These are phyloP conservation scores for Syngnathus rostellatus DNA, from an alignment of 2,797 vertebrate genomes.

Conservation along the genomic window DNA sequence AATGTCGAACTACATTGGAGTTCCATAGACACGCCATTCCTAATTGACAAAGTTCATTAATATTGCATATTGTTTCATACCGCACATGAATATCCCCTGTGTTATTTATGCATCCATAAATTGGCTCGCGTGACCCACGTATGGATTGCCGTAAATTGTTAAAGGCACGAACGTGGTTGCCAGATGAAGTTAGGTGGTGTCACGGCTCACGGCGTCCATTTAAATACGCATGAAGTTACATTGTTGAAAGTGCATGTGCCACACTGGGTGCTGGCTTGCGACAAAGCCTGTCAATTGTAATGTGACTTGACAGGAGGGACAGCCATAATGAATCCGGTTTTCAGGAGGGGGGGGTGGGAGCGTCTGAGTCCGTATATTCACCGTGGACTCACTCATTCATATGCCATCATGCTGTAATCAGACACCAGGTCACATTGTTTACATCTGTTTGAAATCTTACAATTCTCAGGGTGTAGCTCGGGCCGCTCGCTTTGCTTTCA, in stretches of 20 bases:
- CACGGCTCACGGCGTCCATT: constrained; percentile 6
- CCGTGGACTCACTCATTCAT: constrained; percentile 49
- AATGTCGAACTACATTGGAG: not conserved
- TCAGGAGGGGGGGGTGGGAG: constrained; percentile 20
- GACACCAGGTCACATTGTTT: constrained; percentile 39
- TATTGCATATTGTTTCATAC: constrained; percentile 39
- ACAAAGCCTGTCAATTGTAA: constrained; percentile 30
- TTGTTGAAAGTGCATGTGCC: constrained; percentile 26
- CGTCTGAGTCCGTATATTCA: constrained; percentile 36
- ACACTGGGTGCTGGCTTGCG: constrained; percentile 16
- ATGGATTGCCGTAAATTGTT: not conserved
- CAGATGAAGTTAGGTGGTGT: constrained; percentile 4
- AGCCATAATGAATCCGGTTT: constrained; percentile 47
- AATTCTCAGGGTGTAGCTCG: not conserved
- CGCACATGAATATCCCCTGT: constrained; percentile 19
- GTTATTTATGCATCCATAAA: constrained; percentile 15
- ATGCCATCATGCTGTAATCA: constrained; percentile 50
- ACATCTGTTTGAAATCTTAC: constrained; percentile 45
- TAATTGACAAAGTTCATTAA: constrained; percentile 47
- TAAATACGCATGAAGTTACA: constrained; percentile 21
- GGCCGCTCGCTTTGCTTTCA: too few species aligned
- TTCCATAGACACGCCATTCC: constrained; percentile 34
- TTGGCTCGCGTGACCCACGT: constrained; percentile 2
- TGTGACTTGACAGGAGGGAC: constrained; percentile 32
- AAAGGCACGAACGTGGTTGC: not conserved